Percentiles rank a stretch among this genome's conserved stretches.
Conservation (phyloP, 2,113 vertebrate genomes). For the Oncorhynchus kisutch region DNA sequence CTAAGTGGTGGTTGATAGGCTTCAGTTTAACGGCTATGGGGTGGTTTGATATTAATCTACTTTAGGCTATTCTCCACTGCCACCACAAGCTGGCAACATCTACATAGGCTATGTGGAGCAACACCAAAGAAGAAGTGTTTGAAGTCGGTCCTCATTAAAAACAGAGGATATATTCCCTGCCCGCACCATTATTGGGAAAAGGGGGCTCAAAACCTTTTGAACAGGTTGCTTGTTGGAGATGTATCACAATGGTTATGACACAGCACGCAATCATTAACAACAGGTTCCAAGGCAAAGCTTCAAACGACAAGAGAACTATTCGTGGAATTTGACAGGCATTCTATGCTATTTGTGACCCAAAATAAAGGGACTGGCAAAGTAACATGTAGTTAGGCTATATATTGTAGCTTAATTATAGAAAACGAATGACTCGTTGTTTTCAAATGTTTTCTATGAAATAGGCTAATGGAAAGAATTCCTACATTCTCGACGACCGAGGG, state of each 20-base stretch:
- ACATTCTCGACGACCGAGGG: neutral
- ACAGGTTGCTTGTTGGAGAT: conserved; percentile 20
- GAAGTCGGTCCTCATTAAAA: conserved; percentile 43
- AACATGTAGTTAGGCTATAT: neutral
- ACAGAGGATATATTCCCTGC: conserved; percentile 21
- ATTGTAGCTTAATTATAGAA: neutral
- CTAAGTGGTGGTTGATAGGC: no score
- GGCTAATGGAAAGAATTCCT: neutral
- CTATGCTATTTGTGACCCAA: neutral
- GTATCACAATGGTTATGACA: conserved; percentile 1
- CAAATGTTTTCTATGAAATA: neutral
- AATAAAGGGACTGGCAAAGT: neutral
- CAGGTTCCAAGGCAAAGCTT: conserved; percentile 10
- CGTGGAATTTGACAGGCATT: neutral
- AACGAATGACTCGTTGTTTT: neutral
- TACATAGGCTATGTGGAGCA: neutral
- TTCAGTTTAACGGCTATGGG: neutral
- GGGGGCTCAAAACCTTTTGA: conserved; percentile 15
- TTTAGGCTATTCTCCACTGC: neutral
- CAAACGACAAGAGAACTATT: conserved; percentile 11
- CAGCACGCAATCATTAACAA: conserved; percentile 17
- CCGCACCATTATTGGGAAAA: conserved; percentile 8
- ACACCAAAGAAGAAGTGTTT: conserved; percentile 17
- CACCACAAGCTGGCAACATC: neutral
- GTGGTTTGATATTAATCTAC: neutral